Conservation (phyloP, 2,113 vertebrate species). For the Aspidoscelis tigris region DNA sequence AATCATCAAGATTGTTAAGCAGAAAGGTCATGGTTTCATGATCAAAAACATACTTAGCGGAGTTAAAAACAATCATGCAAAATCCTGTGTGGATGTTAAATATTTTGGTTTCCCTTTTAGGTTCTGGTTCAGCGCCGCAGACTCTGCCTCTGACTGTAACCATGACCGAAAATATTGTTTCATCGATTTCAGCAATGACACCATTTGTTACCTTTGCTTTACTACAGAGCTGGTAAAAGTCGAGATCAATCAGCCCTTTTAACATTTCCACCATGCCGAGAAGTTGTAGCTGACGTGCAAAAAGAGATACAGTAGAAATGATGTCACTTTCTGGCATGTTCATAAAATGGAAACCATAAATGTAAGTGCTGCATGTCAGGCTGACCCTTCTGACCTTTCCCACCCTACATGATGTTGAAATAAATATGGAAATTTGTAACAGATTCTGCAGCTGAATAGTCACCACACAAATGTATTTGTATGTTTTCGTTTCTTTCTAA, state of each 20-base stretch:
- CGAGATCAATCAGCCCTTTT: conserved; percentile 70
- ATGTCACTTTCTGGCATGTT: conserved; percentile 54
- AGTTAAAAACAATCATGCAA: conserved; percentile 73
- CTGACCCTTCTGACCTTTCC: conserved; percentile 40
- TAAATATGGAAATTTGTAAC: conserved; percentile 34
- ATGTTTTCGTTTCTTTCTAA: not conserved
- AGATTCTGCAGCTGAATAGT: conserved; percentile 46
- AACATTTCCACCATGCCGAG: conserved; percentile 62
- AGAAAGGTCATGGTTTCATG: conserved; percentile 58
- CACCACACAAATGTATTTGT: conserved; percentile 47
- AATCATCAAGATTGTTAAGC: conserved; percentile 55
- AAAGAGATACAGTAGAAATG: conserved; percentile 57
- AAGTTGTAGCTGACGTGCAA: conserved; percentile 57
- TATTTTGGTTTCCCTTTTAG: conserved; percentile 54
- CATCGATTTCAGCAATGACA: conserved; percentile 72
- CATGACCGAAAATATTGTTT: conserved; percentile 79
- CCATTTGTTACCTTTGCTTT: conserved; percentile 77
- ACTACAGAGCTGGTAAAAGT: conserved; percentile 65
- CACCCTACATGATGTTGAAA: conserved; percentile 46
- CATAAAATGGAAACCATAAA: conserved; percentile 49
- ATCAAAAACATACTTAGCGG: conserved; percentile 69
- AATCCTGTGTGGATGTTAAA: conserved; percentile 64
- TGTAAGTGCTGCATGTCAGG: conserved; percentile 26
- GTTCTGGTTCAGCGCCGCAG: conserved; percentile 69
- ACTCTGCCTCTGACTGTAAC: conserved; percentile 68